phyloP scores from a whole-genome alignment of 2,113 vertebrate genomes.

The Anhinga anhinga region DNA sequence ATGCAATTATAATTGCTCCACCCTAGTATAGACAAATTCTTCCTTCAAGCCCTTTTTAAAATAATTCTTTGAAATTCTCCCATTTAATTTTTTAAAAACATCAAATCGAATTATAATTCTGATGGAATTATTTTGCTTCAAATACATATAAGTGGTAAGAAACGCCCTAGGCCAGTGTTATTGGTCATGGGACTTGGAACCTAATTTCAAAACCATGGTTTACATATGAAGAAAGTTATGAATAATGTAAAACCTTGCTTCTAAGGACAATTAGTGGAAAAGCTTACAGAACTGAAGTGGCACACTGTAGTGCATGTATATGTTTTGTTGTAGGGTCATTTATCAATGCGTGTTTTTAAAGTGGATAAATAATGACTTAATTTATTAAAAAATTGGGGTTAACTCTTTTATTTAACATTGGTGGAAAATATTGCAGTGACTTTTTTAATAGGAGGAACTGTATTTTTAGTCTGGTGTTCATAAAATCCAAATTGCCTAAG shows the following conservation, averaged over 20 bases:
- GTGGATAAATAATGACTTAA: neutral
- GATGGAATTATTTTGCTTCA: slow-evolving; percentile 9
- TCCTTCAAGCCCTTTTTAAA: slow-evolving; percentile 1
- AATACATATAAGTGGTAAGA: neutral
- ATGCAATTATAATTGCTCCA: neutral
- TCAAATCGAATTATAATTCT: neutral
- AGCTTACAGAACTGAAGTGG: neutral
- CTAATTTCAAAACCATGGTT: neutral
- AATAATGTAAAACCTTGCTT: neutral
- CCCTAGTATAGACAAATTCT: neutral
- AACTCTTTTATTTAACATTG: neutral
- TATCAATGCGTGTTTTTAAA: neutral
- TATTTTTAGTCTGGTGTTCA: neutral
- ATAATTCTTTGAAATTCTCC: slow-evolving; percentile 38
- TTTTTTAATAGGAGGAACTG: neutral
- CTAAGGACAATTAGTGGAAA: neutral
- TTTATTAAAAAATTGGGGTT: neutral
- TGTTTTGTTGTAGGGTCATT: neutral
- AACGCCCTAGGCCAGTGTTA: neutral
- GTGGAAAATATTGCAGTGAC: neutral
- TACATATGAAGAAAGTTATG: neutral
- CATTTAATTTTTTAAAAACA: neutral
- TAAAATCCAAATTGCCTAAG: neutral
- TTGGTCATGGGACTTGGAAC: neutral
- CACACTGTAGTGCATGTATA: neutral